Percentiles rank a stretch among this genome's conserved stretches.
phyloP scores from a whole-genome alignment of 2,888 invertebrate genomes.

The Tipula confusa region DNA sequence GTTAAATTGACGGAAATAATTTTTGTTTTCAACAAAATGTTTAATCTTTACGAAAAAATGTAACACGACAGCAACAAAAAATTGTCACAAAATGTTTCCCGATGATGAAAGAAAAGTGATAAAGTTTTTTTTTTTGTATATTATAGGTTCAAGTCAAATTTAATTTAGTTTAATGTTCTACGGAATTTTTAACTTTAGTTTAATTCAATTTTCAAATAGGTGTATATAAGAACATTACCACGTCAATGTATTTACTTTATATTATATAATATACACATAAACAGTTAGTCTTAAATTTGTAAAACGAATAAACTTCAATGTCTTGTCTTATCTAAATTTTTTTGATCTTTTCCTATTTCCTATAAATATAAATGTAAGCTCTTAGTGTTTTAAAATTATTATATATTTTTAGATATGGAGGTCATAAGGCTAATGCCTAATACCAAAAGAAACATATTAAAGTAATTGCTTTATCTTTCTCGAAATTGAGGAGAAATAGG shows the following conservation, averaged over 20 bases:
- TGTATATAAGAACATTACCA: background rate
- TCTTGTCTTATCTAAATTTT: background rate
- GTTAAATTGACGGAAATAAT: background rate
- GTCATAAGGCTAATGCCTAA: background rate
- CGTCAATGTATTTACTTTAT: background rate
- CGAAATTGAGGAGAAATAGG: background rate
- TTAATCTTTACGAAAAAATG: background rate
- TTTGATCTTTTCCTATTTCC: background rate
- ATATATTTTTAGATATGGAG: background rate
- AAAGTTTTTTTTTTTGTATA: background rate
- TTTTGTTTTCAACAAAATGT: background rate
- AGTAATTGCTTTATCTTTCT: background rate
- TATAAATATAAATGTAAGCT: background rate
- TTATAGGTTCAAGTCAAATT: background rate
- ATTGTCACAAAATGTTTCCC: slow-evolving; percentile 12
- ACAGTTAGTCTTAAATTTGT: background rate
- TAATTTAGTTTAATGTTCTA: background rate
- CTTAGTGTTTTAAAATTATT: background rate
- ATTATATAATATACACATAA: background rate
- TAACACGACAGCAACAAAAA: background rate
- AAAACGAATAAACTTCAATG: background rate
- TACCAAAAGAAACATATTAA: background rate
- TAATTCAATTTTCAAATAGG: background rate
- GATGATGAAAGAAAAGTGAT: slow-evolving; percentile 1
- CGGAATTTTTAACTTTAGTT: background rate